phyloP scores from a whole-genome alignment of 92 coral and sea anemone species.

The Epizoanthus scotinus region DNA sequence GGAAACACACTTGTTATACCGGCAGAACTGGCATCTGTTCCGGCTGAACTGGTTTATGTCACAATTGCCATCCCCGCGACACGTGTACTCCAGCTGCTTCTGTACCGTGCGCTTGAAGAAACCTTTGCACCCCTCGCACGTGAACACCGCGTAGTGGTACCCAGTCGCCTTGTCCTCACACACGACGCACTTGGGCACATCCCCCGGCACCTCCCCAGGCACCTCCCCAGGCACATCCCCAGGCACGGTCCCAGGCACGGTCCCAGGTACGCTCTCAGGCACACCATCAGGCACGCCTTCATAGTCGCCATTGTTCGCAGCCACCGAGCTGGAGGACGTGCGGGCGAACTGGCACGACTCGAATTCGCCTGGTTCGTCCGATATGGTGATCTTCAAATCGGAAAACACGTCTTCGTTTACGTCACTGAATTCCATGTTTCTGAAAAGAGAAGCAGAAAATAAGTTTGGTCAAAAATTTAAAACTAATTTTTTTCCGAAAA shows the following conservation, averaged over 20 bases:
- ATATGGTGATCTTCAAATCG: conserved; percentile 15
- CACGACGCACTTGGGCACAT: conserved; percentile 72
- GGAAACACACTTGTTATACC: conserved; percentile 81
- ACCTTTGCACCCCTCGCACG: conserved; percentile 99
- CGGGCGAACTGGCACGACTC: conserved; percentile 55
- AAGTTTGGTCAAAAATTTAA: neutral
- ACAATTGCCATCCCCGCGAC: conserved; percentile 79
- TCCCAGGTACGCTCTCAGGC: conserved; percentile 78
- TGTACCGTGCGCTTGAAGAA: conserved; percentile 97
- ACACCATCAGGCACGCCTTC: conserved; percentile 24
- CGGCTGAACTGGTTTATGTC: conserved; percentile 88
- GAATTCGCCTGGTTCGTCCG: conserved; percentile 34
- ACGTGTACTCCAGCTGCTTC: conserved; percentile 84
- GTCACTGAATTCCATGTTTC: neutral
- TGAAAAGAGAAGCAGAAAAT: neutral
- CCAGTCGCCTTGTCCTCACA: conserved; percentile 97
- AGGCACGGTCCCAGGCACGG: no score
- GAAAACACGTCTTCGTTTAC: conserved; percentile 58
- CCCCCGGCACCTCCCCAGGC: neutral
- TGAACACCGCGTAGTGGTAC: conserved; percentile 97
- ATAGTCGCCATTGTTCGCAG: conserved; percentile 35
- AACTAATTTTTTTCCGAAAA: no score
- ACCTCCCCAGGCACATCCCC: no score
- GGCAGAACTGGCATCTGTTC: conserved; percentile 94
- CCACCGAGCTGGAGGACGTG: conserved; percentile 2